These are phyloP conservation scores for Gadopsis bispinosus DNA, from an alignment of 2,797 vertebrate genomes.

Conservation along the genomic window DNA sequence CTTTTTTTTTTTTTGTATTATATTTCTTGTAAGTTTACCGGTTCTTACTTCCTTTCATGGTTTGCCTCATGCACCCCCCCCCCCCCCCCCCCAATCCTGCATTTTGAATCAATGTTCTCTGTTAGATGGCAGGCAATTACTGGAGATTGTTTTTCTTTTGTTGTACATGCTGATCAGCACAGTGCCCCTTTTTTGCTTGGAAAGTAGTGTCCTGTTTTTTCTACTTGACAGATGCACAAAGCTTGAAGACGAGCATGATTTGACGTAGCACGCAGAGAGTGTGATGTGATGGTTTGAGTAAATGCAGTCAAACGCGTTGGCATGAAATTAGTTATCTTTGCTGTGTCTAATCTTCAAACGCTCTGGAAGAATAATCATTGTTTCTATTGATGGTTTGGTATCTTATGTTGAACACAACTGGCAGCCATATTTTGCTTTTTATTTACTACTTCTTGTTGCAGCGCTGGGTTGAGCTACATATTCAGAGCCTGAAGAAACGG, in stretches of 20 bases:
- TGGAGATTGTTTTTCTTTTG: conserved; percentile 70
- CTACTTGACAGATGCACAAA: conserved; percentile 58
- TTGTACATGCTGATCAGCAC: conserved; percentile 58
- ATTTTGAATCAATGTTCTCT: conserved; percentile 63
- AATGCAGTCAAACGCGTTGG: conserved; percentile 41
- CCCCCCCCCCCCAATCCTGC: conserved; percentile 46
- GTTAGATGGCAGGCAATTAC: conserved; percentile 75
- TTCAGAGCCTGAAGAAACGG: conserved; percentile 4
- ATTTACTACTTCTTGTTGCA: conserved; percentile 22
- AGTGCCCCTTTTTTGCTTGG: conserved; percentile 40
- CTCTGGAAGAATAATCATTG: conserved; percentile 62
- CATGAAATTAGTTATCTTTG: conserved; percentile 42
- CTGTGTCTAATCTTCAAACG: conserved; percentile 33
- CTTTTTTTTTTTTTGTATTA: too few relatives aligned
- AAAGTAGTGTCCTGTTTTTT: conserved; percentile 61
- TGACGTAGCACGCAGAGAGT: conserved; percentile 46
- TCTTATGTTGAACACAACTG: conserved; percentile 32
- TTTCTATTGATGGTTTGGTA: conserved; percentile 47
- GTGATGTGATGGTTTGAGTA: conserved; percentile 55
- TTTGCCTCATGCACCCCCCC: too few relatives aligned
- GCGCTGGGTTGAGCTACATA: conserved; percentile 13
- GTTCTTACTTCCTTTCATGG: too few relatives aligned
- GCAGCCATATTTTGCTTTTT: conserved; percentile 24
- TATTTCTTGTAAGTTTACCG: too few relatives aligned
- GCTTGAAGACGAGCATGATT: conserved; percentile 44